Evolutionary conservation across 1,140 invertebrate genomes (phyloP), one percentile per base, ranked within the genome.

Genomic region (Drosophila bocki): DNA sequence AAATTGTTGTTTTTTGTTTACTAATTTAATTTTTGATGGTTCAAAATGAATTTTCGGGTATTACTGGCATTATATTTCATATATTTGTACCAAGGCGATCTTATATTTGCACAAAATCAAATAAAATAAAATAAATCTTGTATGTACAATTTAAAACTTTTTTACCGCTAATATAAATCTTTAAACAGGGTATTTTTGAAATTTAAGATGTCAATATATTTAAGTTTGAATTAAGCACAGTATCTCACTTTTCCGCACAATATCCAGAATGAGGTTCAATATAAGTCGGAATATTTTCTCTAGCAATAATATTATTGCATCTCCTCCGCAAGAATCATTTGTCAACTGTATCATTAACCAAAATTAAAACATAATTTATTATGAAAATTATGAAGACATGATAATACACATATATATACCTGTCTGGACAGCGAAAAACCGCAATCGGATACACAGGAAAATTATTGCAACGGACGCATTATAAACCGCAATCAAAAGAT

Each of bases 401-500:
- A 13, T 33, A n/a, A 64, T 59, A 13, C 42, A 13, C 7, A 22
- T 50, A 19, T 7, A 65, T 64, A 15, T 54, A 41, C 33, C 53
- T 53, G 50, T n/a, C 62, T 9, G 33, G 63, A 70, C 58, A 75
- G 80, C 48, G 72, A 68, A 56, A 37, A 78, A 78, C 84, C 84
- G 74, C 84, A 88, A 56, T 65, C 84, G 74, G 77, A 80, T 75
- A 75, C 19, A 56, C 13, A 47, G 62, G 56, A 64, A 84, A 78
- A 81, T 81, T 53, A 88, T 78, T 69, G 74, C 75, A 59, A 56
- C 80, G 29, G 74, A 68, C 56, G 72, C 75, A 76, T 51, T 64
- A 63, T 67, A 35, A 63, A 51, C 74, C 53, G 39, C 74, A 78
- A 78, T 61, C 58, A 70, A 33, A 61, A 51, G 53, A 72, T 26